phyloP scores from a whole-genome alignment of 2,113 vertebrate genomes.

The Lasiurus cinereus region DNA sequence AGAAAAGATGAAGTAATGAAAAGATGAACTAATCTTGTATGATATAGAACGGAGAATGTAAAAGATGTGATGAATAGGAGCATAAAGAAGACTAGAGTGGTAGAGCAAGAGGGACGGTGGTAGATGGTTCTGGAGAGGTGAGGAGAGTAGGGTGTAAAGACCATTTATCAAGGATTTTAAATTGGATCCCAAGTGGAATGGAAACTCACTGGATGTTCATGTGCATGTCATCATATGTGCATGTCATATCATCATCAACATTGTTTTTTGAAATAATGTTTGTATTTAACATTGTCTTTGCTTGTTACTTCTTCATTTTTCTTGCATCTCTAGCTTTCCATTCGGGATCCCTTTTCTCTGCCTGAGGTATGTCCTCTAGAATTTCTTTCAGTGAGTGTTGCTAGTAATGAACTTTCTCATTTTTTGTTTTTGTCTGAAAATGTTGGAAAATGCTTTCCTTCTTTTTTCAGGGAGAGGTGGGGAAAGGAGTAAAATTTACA shows the following conservation, averaged over 20 bases:
- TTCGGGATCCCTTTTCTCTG: conserved; percentile 8
- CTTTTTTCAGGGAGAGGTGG: neutral
- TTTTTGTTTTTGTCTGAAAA: conserved; percentile 48
- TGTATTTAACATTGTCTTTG: neutral
- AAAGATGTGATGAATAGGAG: neutral
- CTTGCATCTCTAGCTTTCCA: neutral
- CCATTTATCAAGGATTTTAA: neutral
- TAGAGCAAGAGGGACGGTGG: neutral
- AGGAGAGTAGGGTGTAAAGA: neutral
- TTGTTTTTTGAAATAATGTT: neutral
- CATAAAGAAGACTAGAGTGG: neutral
- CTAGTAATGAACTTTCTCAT: neutral
- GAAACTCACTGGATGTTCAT: neutral
- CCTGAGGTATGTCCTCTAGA: neutral
- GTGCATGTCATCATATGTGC: neutral
- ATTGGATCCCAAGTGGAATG: neutral
- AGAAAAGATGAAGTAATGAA: neutral
- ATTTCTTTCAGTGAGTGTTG: conserved; percentile 21
- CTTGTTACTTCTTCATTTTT: conserved; percentile 39
- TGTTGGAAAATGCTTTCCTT: neutral
- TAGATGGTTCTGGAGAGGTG: neutral
- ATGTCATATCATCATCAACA: neutral
- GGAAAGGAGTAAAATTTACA: neutral
- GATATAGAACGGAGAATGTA: neutral
- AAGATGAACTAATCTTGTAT: neutral